Evolutionary conservation across 2,888 invertebrate species (phyloP).

Genomic region (Apodemia zela): DNA sequence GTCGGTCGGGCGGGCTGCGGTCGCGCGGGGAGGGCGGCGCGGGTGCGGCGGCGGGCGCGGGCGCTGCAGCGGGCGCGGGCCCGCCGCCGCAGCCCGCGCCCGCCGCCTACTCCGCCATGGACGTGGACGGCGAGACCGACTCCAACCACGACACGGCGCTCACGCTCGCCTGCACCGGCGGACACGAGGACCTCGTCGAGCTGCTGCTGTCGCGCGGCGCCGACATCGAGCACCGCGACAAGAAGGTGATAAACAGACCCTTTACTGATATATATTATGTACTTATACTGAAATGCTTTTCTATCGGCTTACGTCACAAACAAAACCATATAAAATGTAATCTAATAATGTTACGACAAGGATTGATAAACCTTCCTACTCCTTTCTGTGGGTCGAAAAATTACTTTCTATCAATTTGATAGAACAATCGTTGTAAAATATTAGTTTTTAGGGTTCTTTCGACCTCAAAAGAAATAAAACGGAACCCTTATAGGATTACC

Average conservation of each 20-base stretch:
- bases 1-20: constrained; percentile 36
- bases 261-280: no score
- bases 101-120: constrained; percentile 87
- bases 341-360: no score
- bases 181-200: constrained; percentile 97
- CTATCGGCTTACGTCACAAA: no score
- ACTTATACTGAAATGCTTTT: no score
- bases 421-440: no score
- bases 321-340: no score
- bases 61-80: constrained; percentile 43
- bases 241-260: constrained; percentile 80
- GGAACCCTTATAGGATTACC: no score
- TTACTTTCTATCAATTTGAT: no score
- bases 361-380: no score
- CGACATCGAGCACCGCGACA: constrained; percentile 98
- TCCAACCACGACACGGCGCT: constrained; percentile 99
- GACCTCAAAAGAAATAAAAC: no score
- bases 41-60: constrained; percentile 39
- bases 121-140: constrained; percentile 98
- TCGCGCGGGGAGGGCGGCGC: constrained; percentile 41
- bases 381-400: no score
- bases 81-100: constrained; percentile 68
- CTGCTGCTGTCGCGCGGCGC: constrained; percentile 94
- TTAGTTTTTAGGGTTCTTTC: no score
- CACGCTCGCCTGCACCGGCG: constrained; percentile 97